Base-by-base conservation (phyloP, 2,888 invertebrate genomes). In the Aspidapion aeneum region DNA sequence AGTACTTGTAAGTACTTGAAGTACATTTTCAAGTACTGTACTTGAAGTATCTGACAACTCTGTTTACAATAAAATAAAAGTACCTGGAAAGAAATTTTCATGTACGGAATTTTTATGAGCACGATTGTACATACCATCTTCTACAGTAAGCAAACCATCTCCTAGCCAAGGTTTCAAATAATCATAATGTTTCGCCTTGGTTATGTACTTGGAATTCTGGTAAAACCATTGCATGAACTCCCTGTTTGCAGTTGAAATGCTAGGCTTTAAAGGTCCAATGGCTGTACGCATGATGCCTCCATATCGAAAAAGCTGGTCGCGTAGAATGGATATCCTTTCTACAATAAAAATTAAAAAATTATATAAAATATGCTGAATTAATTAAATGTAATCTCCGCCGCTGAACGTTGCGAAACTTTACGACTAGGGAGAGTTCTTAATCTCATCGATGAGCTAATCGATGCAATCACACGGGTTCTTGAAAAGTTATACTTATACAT, bases 151-250 rank as follows among this genome's bases (percentile, higher is more conserved):
- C 12, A 66, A 55, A 21, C 64, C 64, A 50, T 66, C 64, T 12
- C 64, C 66, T 3, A 66, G 52, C 66, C 64, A 64, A 1, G 64
- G 60, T 57, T 66, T 64, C 21, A 66, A 35, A 18, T 35, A 55
- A 21, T 57, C 22, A 22, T 65, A 65, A 57, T 21, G 57, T 55
- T 59, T 60, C 7, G 62, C 48, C 18, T 65, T 65, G 18, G 49
- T 50, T 0, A 64, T 50, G 21, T 66, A 62, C 51, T 61, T 64
- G 20, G 18, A 62, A 18, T 66, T 62, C 2, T 51, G 18, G 20
- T 62, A 66, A n/a, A 64, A 21, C 60, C 63, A 64, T 51, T 66
- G 35, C 19, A 66, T 50, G 22, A 66, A 66, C 5, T 64, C 63
- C 57, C 22, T 57, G 19, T 64, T 57, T 1, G 62, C 66, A 7